These are phyloP conservation scores for Sesia apiformis DNA, from an alignment of 2,888 invertebrate genomes.

Conservation along the genomic window DNA sequence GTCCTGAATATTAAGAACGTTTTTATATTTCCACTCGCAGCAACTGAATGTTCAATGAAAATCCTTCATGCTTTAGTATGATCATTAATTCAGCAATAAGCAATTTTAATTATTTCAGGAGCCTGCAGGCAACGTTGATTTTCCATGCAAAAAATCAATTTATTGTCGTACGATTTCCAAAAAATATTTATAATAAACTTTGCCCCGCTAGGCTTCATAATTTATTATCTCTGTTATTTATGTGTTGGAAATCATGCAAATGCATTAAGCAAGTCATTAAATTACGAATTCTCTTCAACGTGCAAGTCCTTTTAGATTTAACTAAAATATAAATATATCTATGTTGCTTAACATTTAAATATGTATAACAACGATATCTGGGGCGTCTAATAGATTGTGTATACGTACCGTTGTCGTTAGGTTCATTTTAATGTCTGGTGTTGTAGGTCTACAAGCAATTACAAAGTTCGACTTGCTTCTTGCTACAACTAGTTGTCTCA, in stretches of 20 bases:
- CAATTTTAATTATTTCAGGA: slow-evolving; percentile 31
- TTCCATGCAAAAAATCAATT: slow-evolving; percentile 3
- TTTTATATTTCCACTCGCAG: slow-evolving; percentile 23
- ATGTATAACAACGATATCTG: not conserved
- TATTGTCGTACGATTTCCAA: slow-evolving; percentile 6
- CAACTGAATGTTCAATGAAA: slow-evolving; percentile 14
- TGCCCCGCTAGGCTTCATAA: slow-evolving; percentile 14
- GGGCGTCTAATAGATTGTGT: not conserved
- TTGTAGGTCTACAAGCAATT: slow-evolving; percentile 63
- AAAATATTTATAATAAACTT: slow-evolving; percentile 11
- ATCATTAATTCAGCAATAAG: slow-evolving; percentile 36
- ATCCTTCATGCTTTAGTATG: slow-evolving; percentile 39
- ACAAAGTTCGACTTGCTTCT: slow-evolving; percentile 36
- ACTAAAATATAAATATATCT: not conserved
- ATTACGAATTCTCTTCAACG: not conserved
- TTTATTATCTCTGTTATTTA: not conserved
- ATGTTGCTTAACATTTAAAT: not conserved
- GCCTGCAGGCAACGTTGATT: slow-evolving; percentile 24
- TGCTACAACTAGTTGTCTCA: slow-evolving; percentile 44
- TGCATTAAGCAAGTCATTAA: not conserved
- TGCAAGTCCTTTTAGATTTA: not conserved
- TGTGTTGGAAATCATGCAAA: not conserved
- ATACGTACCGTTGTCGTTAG: slow-evolving; percentile 56
- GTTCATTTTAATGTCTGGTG: slow-evolving; percentile 51
- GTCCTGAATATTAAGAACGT: slow-evolving; percentile 59